A percentile compares a stretch with the other conserved stretches of the same genome.
phyloP scores from a whole-genome alignment of 2,113 vertebrate species.

The Prochilodus magdalenae region DNA sequence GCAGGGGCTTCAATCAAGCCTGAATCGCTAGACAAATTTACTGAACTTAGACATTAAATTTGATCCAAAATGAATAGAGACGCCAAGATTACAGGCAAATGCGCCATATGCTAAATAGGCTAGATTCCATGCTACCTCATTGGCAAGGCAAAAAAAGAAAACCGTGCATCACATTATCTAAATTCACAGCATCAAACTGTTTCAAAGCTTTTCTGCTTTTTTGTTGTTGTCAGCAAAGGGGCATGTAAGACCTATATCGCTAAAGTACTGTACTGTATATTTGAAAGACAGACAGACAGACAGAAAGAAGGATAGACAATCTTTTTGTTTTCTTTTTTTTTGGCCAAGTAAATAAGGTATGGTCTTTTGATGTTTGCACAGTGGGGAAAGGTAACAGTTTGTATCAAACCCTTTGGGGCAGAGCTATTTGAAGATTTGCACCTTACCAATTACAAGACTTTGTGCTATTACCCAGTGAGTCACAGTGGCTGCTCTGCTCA shows the following conservation, averaged over 20 bases:
- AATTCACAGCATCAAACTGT: neutral
- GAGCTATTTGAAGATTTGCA: neutral
- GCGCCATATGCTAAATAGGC: neutral
- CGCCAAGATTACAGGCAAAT: conserved; percentile 43
- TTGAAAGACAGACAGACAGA: no score
- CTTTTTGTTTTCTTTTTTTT: no score
- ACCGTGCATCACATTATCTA: neutral
- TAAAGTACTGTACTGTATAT: no score
- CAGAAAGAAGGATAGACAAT: no score
- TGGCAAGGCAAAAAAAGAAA: neutral
- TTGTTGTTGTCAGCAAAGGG: neutral
- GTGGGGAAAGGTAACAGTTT: neutral
- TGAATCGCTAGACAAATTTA: conserved; percentile 34
- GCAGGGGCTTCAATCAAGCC: conserved; percentile 34
- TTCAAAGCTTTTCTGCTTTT: neutral
- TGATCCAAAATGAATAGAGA: conserved; percentile 15
- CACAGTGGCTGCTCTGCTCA: neutral
- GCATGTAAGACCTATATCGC: no score
- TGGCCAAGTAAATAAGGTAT: no score
- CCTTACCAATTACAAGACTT: neutral
- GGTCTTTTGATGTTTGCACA: no score
- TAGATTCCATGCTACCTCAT: neutral
- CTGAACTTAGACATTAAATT: conserved; percentile 10
- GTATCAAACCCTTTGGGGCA: neutral
- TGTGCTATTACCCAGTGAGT: neutral